Percentiles rank a stretch among this genome's conserved stretches.
Conservation (phyloP, 2,797 vertebrate species). For the Echeneis naucrates region DNA sequence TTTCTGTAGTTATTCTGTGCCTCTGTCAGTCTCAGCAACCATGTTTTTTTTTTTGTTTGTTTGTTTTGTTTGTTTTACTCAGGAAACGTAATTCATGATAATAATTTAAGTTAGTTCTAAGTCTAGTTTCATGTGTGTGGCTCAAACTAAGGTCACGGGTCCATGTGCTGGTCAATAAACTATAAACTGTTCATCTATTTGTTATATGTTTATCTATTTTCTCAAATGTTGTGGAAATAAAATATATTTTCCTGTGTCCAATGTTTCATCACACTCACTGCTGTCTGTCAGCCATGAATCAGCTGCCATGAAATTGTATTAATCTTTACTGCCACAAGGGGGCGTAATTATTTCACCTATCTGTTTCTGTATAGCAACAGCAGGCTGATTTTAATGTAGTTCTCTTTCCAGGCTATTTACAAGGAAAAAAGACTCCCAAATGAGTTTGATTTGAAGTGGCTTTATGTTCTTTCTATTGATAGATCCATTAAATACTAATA, state of each 20-base stretch:
- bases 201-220: too few species aligned
- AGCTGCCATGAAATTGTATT: neutral
- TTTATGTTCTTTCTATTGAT: neutral
- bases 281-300: too few species aligned
- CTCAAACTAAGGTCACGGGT: neutral
- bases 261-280: neutral
- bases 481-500: neutral
- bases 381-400: neutral
- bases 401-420: neutral
- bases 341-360: slow-evolving; percentile 34
- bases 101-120: too few species aligned
- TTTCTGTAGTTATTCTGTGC: too few species aligned
- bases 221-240: neutral
- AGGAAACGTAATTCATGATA: too few species aligned
- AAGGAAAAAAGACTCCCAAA: neutral
- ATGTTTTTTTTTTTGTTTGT: too few species aligned
- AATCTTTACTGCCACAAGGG: slow-evolving; percentile 38
- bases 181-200: too few species aligned
- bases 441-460: neutral
- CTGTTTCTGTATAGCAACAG: accelerated
- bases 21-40: too few species aligned
- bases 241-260: neutral
- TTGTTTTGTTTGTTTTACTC: too few species aligned
- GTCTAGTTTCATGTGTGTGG: neutral
- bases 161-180: neutral